Evolutionary conservation across 1,140 invertebrate species (phyloP).

Genomic region (Drosophila lacertosa): DNA sequence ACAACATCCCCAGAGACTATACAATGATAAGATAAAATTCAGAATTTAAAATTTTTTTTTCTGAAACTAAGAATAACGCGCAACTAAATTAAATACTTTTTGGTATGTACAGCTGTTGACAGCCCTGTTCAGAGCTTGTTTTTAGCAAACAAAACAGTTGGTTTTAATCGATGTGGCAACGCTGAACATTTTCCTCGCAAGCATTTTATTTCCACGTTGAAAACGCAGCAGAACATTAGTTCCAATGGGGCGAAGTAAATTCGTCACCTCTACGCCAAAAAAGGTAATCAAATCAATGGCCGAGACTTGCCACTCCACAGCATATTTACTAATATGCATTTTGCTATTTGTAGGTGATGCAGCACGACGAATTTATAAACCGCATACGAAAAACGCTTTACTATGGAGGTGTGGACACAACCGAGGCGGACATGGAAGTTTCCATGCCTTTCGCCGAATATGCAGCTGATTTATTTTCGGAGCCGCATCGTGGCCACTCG

Average conservation of each 20-base stretch:
- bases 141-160: slow-evolving; percentile 14
- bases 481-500: slow-evolving; percentile 88
- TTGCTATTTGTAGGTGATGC: slow-evolving; percentile 66
- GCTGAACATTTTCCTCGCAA: neutral
- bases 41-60: slow-evolving; percentile 8
- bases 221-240: slow-evolving; percentile 31
- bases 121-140: slow-evolving; percentile 2
- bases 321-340: neutral
- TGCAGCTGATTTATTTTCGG: slow-evolving; percentile 92
- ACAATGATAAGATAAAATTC: neutral
- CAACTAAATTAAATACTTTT: neutral
- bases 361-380: slow-evolving; percentile 89
- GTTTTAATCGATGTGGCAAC: slow-evolving; percentile 21
- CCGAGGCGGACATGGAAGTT: slow-evolving; percentile 84
- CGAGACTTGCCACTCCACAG: neutral
- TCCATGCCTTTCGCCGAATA: slow-evolving; percentile 87
- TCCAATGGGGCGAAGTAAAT: slow-evolving; percentile 58
- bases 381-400: slow-evolving; percentile 94
- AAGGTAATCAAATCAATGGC: slow-evolving; percentile 37
- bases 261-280: slow-evolving; percentile 43
- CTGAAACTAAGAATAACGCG: neutral
- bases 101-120: neutral
- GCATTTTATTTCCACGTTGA: slow-evolving; percentile 23
- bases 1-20: neutral
- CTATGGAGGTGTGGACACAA: slow-evolving; percentile 94